Conservation (phyloP, 2,113 vertebrate genomes). For the Labeo catla region DNA sequence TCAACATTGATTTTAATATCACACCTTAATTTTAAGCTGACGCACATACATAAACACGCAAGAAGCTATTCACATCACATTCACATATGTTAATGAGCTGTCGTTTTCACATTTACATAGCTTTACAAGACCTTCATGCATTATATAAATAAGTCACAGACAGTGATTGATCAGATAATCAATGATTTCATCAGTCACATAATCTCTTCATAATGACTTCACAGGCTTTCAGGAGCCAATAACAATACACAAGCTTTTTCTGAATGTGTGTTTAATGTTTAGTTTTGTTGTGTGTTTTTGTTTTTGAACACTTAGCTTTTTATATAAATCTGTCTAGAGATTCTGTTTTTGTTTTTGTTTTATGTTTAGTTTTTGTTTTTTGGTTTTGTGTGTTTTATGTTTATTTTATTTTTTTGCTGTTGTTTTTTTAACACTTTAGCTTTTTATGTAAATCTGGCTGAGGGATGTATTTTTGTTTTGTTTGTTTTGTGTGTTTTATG, state of each 20-base stretch:
- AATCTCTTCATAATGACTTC: not conserved
- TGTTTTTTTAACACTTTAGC: no score
- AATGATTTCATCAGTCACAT: constrained; percentile 1
- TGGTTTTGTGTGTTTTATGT: no score
- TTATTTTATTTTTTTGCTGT: no score
- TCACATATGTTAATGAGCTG: not conserved
- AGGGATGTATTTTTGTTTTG: no score
- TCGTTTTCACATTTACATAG: not conserved
- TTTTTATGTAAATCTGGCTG: no score
- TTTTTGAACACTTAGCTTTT: not conserved
- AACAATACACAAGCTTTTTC: not conserved
- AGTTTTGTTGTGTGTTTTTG: not conserved
- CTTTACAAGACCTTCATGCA: not conserved
- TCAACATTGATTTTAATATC: not conserved
- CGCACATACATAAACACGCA: not conserved
- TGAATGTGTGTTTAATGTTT: not conserved
- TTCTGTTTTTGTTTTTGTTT: not conserved
- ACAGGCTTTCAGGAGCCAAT: not conserved
- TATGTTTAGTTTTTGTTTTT: not conserved
- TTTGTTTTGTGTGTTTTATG: no score
- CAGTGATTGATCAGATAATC: not conserved
- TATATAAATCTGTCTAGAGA: no score
- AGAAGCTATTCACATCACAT: not conserved
- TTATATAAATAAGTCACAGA: not conserved
- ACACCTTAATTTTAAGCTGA: not conserved